Base-by-base conservation (phyloP, 2,113 vertebrate species). In the Python bivittatus region DNA sequence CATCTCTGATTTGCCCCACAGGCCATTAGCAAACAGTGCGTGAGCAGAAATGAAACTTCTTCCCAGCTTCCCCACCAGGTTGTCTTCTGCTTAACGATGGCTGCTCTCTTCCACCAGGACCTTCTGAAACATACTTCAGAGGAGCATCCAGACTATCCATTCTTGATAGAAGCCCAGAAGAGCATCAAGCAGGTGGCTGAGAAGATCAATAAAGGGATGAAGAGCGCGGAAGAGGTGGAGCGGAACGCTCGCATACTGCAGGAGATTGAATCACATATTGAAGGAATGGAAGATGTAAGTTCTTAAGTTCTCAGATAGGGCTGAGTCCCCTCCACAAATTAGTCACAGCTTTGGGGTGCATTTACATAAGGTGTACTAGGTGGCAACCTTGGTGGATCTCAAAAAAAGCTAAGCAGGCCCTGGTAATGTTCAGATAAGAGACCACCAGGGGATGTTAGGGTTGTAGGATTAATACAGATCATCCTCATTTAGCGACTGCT, bases 231-330 rank as follows among this genome's bases (percentile, higher is more conserved):
- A 96, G 99, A 99, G 96, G 99, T 98, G 1, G 99, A 99, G 96
- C 97, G 98, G 60, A 99, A 99, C 1, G 98, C 99, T 2, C 97
- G 99, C 0, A 98, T 99, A 13, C 98, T 99, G 96, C 99, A 99
- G 97, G 99, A 99, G 98, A 99, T 99, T 0, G 99, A 99, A 96
- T 98, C 99, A 1, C 99, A 99, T 97, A 99, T 99, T 0, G 99
- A 99, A 95, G 99, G 99, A 94, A 98, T 99, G 95, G 99, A 99
- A 96, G 98, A 99, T 0, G 99, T 99, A 97, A 0, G 99, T 96
- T 33, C 25, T 11, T 6, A 20, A n/a, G 17, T 0, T 9, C 22
- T 1, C 23, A 52, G 56, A 20, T 12, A 6, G 20, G 54, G 6
- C 3, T 4, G n/a, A 27, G 64, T 23, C 64, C 52, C 1, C 6